Percentiles rank a stretch among this genome's conserved stretches.
Evolutionary conservation across 2,797 vertebrate species (phyloP).

Genomic region (Phalloptychus januarius): DNA sequence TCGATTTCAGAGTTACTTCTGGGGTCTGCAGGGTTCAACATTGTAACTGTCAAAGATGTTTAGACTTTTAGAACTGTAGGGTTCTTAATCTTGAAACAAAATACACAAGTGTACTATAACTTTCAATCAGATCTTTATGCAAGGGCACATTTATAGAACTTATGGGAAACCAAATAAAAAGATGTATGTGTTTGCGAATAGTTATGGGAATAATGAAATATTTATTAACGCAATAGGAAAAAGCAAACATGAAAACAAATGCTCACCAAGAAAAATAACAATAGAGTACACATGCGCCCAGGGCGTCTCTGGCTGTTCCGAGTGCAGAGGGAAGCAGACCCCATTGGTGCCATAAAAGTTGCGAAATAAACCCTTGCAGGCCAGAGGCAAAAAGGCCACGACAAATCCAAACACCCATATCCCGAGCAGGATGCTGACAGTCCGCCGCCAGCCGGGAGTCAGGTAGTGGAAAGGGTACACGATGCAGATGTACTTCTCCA

Average conservation of each 20-base stretch:
- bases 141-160: not conserved
- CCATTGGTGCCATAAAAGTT: slow-evolving; percentile 98
- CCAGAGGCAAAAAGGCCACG: slow-evolving; percentile 90
- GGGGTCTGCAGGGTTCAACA: not conserved
- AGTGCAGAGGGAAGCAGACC: slow-evolving; percentile 96
- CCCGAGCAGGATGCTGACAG: slow-evolving; percentile 86
- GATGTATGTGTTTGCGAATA: not conserved
- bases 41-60: not conserved
- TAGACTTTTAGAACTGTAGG: not conserved
- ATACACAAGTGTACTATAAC: not conserved
- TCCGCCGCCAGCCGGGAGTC: slow-evolving; percentile 89
- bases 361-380: slow-evolving; percentile 88
- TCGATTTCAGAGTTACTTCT: slow-evolving; percentile 5
- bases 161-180: not conserved
- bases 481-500: slow-evolving; percentile 98
- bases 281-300: slow-evolving; percentile 95
- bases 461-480: slow-evolving; percentile 95
- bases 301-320: slow-evolving; percentile 89
- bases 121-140: not conserved
- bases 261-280: slow-evolving; percentile 93
- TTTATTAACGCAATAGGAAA: not conserved
- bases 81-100: not conserved
- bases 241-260: not conserved
- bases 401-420: slow-evolving; percentile 93
- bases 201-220: not conserved